Evolutionary conservation across 2,113 vertebrate genomes (phyloP).

Genomic region (Eudyptes chrysolophus): DNA sequence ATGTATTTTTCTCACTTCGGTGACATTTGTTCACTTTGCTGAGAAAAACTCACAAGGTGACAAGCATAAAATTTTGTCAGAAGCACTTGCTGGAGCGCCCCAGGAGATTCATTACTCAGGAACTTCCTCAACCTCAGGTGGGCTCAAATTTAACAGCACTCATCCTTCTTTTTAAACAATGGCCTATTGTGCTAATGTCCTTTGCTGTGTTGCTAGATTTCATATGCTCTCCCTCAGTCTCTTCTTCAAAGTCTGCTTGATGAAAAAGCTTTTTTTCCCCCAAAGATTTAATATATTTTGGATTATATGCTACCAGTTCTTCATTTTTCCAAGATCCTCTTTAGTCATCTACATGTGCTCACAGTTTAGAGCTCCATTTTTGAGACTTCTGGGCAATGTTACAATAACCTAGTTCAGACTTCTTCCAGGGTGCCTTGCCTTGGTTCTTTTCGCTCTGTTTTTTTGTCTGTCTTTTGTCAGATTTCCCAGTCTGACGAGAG

Average conservation of each 20-base stretch:
- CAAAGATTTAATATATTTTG: background rate
- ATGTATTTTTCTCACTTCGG: conserved; percentile 26
- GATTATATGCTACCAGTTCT: background rate
- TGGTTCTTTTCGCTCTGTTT: background rate
- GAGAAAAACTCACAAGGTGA: conserved; percentile 11
- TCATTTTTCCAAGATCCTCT: background rate
- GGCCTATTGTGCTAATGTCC: background rate
- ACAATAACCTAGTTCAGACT: background rate
- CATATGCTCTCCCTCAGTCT: background rate
- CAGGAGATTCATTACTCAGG: conserved; percentile 34
- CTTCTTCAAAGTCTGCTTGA: conserved; percentile 7
- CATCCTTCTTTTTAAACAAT: background rate
- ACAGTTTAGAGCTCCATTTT: background rate
- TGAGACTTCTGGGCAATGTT: background rate
- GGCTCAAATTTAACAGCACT: background rate
- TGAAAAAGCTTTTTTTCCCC: background rate
- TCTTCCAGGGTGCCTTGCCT: background rate
- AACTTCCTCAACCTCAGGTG: conserved; percentile 23
- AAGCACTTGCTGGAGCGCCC: background rate
- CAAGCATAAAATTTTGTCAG: conserved; percentile 10
- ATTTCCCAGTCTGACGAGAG: background rate
- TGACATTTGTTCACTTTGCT: conserved; percentile 20
- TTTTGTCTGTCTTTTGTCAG: background rate
- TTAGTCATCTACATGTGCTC: background rate
- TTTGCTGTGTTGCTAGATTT: background rate